These are phyloP conservation scores for Omphaloscelis lunosa DNA, from an alignment of 2,888 invertebrate genomes.

Conservation along the genomic window DNA sequence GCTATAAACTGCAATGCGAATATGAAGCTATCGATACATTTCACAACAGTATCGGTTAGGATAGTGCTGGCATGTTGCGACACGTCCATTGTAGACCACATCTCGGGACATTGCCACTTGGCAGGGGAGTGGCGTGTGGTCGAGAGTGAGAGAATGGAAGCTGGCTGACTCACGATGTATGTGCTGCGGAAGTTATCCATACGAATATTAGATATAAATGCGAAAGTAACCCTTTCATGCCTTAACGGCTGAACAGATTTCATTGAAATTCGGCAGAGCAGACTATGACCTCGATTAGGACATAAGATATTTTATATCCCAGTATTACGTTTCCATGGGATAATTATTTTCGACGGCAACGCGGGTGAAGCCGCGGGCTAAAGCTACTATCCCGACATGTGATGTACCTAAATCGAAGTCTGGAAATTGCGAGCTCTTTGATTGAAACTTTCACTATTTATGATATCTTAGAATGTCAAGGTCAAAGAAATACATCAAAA, in stretches of 20 bases:
- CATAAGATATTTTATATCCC: no score
- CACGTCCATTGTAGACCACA: slow-evolving; percentile 2
- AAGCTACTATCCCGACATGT: not conserved
- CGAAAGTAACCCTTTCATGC: no score
- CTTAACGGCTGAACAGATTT: no score
- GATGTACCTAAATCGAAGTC: not conserved
- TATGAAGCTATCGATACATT: slow-evolving; percentile 17
- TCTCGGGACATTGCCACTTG: slow-evolving; percentile 34
- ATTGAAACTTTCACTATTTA: slow-evolving; percentile 8
- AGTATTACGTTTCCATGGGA: no score
- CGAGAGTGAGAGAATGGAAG: not conserved
- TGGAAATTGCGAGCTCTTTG: not conserved
- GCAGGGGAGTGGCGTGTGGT: slow-evolving; percentile 14
- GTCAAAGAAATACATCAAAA: slow-evolving; percentile 1
- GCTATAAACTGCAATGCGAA: not conserved
- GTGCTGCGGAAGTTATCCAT: not conserved
- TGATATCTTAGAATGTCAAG: not conserved
- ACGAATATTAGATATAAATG: no score
- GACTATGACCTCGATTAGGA: no score
- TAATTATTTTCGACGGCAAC: no score
- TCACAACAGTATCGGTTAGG: slow-evolving; percentile 27
- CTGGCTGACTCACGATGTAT: slow-evolving; percentile 12
- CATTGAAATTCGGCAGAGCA: no score
- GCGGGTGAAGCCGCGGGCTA: no score
- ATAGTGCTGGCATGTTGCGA: slow-evolving; percentile 21